Base-by-base conservation (phyloP, 2,797 vertebrate genomes). In the Myripristis jacobus region DNA sequence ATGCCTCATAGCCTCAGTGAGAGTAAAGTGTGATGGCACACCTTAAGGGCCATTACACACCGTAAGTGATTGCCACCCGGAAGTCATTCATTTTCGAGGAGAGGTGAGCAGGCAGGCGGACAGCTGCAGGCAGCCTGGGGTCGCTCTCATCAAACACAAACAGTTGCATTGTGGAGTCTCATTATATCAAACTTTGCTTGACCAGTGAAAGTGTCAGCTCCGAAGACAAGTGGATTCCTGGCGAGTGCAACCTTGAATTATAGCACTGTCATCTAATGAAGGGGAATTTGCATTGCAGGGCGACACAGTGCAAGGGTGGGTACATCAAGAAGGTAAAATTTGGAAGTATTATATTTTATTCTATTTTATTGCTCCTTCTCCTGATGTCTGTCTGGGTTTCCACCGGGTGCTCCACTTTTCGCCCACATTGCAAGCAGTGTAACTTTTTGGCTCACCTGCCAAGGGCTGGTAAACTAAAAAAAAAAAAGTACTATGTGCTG, bases 61-160 rank as follows among this genome's bases (percentile, higher is more conserved):
- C 64, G 70, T 87, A 89, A 89, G 82, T 87, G 88, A 92, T 88
- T 71, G 77, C 61, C 16, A 13, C 65, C 75, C 55, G 73, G 68
- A 72, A 82, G 75, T 84, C 79, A 83, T 91, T 84, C 67, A 80
- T 91, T 87, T 86, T 86, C 79, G 84, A 58, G 83, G 84, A 89
- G 82, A 77, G 73, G 77, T 19, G 71, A 76, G 75, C 73, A 53
- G 83, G 88, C 88, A 87, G 80, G 82, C 83, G 82, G 86, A 84
- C 82, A 84, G 81, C 81, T 79, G 69, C 41, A 41, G 76, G 77
- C 87, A 46, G 74, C 55, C 85, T 77, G 34, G 25, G 18, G 36
- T 58, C 2, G 46, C 59, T 80, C 74, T 80, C 74, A 72, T 83
- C 34, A 67, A 44, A 70, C 25, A 58, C 44, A 71, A 66, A 29